These are phyloP conservation scores for Nesometra sesokonis DNA, from an alignment of 35 echinoderm and acorn worm species.

Conservation along the genomic window DNA sequence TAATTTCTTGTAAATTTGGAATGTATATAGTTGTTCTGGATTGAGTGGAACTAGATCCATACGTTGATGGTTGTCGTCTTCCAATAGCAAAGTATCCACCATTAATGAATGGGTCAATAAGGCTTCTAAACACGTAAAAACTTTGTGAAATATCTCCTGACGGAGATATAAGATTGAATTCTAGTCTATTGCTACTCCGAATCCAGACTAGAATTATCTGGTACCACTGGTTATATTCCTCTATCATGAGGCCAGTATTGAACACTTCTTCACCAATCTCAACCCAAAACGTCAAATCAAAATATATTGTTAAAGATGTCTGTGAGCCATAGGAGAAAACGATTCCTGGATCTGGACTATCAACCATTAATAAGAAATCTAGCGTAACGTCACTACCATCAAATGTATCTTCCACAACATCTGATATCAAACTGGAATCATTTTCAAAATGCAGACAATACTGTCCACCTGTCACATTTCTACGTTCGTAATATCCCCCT, in stretches of 20 bases:
- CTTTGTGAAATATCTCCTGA: not conserved
- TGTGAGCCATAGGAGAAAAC: constrained; percentile 51
- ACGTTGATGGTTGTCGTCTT: constrained; percentile 45
- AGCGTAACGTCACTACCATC: constrained; percentile 37
- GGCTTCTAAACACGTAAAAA: not conserved
- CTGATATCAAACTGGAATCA: constrained; percentile 44
- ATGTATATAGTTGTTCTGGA: constrained; percentile 6
- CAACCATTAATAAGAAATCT: constrained; percentile 41
- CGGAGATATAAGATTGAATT: constrained; percentile 16
- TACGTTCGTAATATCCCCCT: constrained; percentile 26
- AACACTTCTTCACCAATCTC: constrained; percentile 22
- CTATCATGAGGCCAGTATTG: constrained; percentile 31
- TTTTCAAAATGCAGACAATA: constrained; percentile 36
- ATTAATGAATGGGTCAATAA: constrained; percentile 24
- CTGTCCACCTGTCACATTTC: constrained; percentile 33
- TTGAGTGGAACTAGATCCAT: constrained; percentile 12
- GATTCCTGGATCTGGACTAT: constrained; percentile 26
- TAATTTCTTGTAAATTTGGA: not conserved
- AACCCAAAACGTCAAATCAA: constrained; percentile 37
- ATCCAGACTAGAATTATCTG: constrained; percentile 48
- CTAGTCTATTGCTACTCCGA: not conserved
- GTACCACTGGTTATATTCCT: constrained; percentile 38
- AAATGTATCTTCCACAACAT: constrained; percentile 38
- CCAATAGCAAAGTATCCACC: constrained; percentile 49
- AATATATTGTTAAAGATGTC: constrained; percentile 35